Conservation (phyloP, 2,888 invertebrate species). For the Formica aserva region DNA sequence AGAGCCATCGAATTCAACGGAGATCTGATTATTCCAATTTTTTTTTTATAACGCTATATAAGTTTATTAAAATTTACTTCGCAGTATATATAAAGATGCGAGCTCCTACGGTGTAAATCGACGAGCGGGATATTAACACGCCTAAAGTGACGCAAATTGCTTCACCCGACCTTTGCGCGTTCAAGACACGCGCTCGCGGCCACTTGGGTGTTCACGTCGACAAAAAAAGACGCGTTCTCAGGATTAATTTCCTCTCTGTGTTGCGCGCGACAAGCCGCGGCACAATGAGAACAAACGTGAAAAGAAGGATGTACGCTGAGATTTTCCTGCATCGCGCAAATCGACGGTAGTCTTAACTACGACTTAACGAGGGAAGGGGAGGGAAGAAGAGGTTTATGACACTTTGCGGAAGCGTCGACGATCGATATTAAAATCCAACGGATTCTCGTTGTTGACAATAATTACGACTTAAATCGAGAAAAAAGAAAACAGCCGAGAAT, state of each 20-base stretch:
- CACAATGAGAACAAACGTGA: conserved; percentile 58
- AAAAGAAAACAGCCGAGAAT: conserved; percentile 10
- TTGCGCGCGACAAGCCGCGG: conserved; percentile 57
- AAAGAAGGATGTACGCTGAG: conserved; percentile 55
- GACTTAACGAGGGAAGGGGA: conserved; percentile 1
- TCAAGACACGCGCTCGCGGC: conserved; percentile 34
- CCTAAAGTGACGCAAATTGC: conserved; percentile 75
- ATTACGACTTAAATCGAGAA: neutral
- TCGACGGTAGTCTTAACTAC: conserved; percentile 16
- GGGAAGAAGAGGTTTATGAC: conserved; percentile 36
- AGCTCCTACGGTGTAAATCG: neutral
- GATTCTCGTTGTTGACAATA: conserved; percentile 2
- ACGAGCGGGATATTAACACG: conserved; percentile 68
- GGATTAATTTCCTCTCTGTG: conserved; percentile 69
- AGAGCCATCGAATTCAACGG: neutral
- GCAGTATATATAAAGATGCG: neutral
- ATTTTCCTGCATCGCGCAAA: conserved; percentile 45
- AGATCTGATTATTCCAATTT: neutral
- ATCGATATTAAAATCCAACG: conserved; percentile 42
- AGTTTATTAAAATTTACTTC: neutral
- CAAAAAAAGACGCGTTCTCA: conserved; percentile 46
- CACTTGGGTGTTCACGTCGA: conserved; percentile 34
- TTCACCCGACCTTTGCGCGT: conserved; percentile 26
- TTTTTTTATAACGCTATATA: neutral
- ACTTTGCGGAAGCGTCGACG: conserved; percentile 27